Conservation (phyloP, 2,113 vertebrate species). For the Xenopus tropicalis region DNA sequence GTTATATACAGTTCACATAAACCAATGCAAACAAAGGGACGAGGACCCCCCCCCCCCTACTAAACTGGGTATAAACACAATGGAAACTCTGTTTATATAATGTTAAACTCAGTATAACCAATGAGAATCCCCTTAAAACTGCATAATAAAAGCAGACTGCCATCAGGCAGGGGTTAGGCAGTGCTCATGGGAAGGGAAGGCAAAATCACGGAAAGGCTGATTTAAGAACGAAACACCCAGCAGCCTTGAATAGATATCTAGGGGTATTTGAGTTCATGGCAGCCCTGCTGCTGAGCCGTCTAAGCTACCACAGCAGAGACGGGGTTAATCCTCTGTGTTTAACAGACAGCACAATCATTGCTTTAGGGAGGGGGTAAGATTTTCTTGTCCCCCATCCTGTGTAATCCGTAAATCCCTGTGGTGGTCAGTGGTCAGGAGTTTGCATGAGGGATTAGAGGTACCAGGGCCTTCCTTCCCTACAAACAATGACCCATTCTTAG, state of each 20-base stretch:
- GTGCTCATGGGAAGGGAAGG: no score
- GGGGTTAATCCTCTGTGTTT: slow-evolving; percentile 6
- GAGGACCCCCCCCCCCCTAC: neutral
- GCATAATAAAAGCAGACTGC: no score
- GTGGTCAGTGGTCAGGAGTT: slow-evolving; percentile 28
- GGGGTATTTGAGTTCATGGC: no score
- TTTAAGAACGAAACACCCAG: no score
- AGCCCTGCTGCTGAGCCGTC: no score
- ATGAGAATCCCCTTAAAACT: no score
- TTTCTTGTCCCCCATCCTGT: slow-evolving; percentile 1
- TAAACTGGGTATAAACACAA: neutral
- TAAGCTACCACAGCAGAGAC: neutral
- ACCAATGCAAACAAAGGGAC: neutral
- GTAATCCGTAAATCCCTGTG: slow-evolving; percentile 26
- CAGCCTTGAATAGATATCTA: no score
- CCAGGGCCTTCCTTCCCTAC: slow-evolving; percentile 1
- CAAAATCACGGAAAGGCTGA: no score
- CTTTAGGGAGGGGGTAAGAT: slow-evolving; percentile 16
- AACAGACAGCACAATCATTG: slow-evolving; percentile 15
- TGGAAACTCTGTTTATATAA: no score
- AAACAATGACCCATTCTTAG: slow-evolving; percentile 33
- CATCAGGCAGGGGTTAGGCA: no score
- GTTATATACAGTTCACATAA: neutral
- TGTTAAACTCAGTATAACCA: neutral
- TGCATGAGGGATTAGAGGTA: slow-evolving; percentile 36